These are phyloP conservation scores for Pituophis catenifer DNA, from an alignment of 2,113 vertebrate species.

Conservation along the genomic window DNA sequence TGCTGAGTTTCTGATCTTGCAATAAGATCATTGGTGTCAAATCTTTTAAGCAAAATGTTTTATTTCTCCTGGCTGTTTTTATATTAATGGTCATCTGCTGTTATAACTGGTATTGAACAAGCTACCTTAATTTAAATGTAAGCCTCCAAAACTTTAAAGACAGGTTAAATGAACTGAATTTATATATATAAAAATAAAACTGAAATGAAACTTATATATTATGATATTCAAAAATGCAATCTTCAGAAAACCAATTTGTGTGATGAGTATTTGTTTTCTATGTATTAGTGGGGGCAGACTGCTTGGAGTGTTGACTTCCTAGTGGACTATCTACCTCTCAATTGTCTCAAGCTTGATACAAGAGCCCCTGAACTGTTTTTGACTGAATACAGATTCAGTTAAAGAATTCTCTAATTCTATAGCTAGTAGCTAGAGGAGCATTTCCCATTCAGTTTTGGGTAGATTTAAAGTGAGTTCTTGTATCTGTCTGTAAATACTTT, in stretches of 20 bases:
- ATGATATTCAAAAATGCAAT: conserved; percentile 79
- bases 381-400: not conserved
- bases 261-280: conserved; percentile 73
- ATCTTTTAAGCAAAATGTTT: conserved; percentile 71
- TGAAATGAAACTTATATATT: conserved; percentile 76
- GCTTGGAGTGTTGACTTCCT: conserved; percentile 42
- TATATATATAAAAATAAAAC: conserved; percentile 75
- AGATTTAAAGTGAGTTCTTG: conserved; percentile 3
- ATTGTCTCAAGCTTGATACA: conserved; percentile 2
- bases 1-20: conserved; percentile 63
- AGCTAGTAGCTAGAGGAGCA: not conserved
- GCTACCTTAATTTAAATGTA: conserved; percentile 78
- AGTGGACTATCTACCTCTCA: conserved; percentile 31
- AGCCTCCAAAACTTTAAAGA: conserved; percentile 72
- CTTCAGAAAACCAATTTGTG: conserved; percentile 74
- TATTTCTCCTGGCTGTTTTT: conserved; percentile 73
- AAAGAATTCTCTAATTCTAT: not conserved
- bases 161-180: conserved; percentile 71
- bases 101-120: conserved; percentile 70
- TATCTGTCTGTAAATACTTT: not conserved
- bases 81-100: conserved; percentile 76
- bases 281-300: conserved; percentile 59
- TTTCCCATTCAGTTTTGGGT: not conserved
- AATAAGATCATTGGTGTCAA: conserved; percentile 72
- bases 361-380: not conserved